Evolutionary conservation across 2,113 vertebrate species (phyloP), one percentile per base, ranked within the genome.

Genomic region (Ictalurus punctatus): DNA sequence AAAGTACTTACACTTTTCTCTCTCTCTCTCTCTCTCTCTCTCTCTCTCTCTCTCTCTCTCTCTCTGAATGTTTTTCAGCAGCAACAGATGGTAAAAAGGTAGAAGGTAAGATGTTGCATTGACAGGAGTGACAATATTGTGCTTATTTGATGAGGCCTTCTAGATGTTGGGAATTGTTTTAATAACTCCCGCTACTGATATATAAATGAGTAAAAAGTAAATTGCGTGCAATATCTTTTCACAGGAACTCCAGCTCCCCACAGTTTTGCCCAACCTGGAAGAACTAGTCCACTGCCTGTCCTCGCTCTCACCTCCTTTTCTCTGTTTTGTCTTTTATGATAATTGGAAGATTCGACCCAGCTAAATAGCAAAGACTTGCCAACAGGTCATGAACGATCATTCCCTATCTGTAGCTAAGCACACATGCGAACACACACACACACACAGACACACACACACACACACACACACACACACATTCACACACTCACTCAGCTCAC

Each of bases 61-160:
- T 88, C 80, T 87, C 71, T 84, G 74, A 90, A 48, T 87, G 54
- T 85, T 84, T 48, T 93, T 83, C 93, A 96, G 94, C 87, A 95
- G 93, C 88, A 59, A 93, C 94, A 87, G 90, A 91, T 88, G 94
- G 91, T 54, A 93, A 93, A 86, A 92, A 92, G 86, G 92, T 86
- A 58, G 93, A 94, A 94, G 93, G 95, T 96, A 90, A 94, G 93
- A 74, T 67, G 52, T 8, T 54, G 6, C 5, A 19, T 37, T 61
- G 80, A 82, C 80, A 82, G 54, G 3, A 52, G 48, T n/a, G 44
- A 27, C 76, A 27, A 54, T 40, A 76, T 44, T 52, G 40, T 5
- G 74, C 52, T 78, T 48, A 52, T 52, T 78, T 52, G 23, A 78
- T 52, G 10, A 34, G 27, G n/a, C n/a, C 17, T 34, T 59, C 17